Conservation (phyloP, 2,113 vertebrate genomes). For the Plestiodon gilberti region DNA sequence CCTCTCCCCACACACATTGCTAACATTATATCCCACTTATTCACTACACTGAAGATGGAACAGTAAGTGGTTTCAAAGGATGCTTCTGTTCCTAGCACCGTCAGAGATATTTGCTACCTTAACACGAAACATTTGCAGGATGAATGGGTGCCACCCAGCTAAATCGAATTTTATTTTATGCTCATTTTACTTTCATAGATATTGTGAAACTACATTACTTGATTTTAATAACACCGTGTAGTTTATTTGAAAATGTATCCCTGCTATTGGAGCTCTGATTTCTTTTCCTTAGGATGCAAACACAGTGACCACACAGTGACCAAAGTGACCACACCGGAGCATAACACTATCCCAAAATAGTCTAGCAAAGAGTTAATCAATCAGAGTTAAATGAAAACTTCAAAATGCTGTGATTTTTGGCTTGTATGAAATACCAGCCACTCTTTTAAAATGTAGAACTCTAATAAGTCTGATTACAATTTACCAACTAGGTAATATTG, state of each 20-base stretch:
- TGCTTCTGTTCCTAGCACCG: not conserved
- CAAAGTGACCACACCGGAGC: not conserved
- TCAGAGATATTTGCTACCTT: not conserved
- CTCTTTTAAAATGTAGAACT: not conserved
- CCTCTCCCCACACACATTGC: too few species aligned
- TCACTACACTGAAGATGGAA: not conserved
- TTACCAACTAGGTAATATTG: not conserved
- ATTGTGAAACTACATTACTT: not conserved
- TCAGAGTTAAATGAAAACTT: slow-evolving; percentile 1
- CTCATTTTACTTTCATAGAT: not conserved
- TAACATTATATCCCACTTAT: not conserved
- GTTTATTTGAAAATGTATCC: not conserved
- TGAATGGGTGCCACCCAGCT: not conserved
- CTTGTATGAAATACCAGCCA: not conserved
- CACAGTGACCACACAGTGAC: too few species aligned
- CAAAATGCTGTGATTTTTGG: not conserved
- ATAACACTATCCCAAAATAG: not conserved
- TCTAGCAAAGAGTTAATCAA: not conserved
- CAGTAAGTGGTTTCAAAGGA: not conserved
- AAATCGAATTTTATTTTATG: not conserved
- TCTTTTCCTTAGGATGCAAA: slow-evolving; percentile 2
- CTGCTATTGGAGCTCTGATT: not conserved
- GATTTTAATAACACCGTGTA: not conserved
- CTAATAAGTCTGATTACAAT: not conserved
- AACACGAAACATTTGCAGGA: not conserved